Conservation (phyloP, 2,113 vertebrate genomes). For the Accipiter virgatus region DNA sequence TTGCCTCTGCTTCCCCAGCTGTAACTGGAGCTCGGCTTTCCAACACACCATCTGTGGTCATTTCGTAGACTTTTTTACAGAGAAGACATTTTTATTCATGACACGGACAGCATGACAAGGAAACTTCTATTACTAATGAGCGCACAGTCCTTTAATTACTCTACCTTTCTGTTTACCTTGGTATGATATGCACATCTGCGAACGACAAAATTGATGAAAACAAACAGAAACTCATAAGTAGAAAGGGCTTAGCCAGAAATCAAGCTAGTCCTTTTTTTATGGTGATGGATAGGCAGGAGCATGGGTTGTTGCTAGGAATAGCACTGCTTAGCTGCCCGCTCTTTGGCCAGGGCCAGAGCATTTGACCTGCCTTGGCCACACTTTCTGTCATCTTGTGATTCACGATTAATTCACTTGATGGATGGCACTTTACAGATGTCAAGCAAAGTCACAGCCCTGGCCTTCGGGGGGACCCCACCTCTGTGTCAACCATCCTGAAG, state of each 20-base stretch:
- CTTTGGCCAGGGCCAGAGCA: neutral
- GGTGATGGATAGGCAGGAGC: neutral
- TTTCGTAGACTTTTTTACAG: neutral
- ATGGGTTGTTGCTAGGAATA: neutral
- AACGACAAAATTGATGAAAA: neutral
- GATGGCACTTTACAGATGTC: neutral
- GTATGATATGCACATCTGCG: neutral
- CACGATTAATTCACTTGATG: neutral
- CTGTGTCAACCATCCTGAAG: neutral
- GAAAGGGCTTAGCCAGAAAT: neutral
- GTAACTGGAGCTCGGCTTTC: neutral
- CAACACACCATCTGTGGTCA: neutral
- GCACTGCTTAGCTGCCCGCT: neutral
- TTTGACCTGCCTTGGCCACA: neutral
- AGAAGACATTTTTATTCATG: neutral
- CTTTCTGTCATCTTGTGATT: neutral
- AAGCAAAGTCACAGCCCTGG: neutral
- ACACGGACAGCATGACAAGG: neutral
- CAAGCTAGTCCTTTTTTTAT: neutral
- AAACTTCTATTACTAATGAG: neutral
- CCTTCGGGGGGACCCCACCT: neutral
- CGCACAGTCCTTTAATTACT: neutral
- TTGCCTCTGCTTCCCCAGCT: neutral
- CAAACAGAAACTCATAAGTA: neutral
- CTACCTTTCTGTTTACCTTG: neutral